These are phyloP conservation scores for Hyperoplus lanceolatus DNA, from an alignment of 2,797 vertebrate genomes.

Conservation along the genomic window DNA sequence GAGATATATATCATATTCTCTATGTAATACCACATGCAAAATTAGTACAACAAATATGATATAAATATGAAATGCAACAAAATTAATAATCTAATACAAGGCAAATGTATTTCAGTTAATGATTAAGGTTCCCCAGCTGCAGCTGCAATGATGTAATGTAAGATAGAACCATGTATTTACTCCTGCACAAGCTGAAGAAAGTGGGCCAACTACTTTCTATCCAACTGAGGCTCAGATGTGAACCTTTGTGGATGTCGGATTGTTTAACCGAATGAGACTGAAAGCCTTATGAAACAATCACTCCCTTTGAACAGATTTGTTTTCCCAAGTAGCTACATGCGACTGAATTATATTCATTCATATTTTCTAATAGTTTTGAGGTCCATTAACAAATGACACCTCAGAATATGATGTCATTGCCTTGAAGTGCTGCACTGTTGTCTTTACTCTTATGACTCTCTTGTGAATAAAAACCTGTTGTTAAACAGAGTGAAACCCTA, in stretches of 20 bases:
- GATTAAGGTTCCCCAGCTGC: slow-evolving; percentile 39
- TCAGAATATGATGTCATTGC: neutral
- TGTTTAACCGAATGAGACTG: neutral
- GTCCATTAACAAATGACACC: neutral
- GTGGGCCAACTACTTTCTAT: slow-evolving; percentile 39
- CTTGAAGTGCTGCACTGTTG: neutral
- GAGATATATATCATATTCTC: too few relatives aligned
- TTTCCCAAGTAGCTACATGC: neutral
- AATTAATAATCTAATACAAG: too few relatives aligned
- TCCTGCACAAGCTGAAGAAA: slow-evolving; percentile 33
- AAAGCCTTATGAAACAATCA: neutral
- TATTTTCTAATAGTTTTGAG: neutral
- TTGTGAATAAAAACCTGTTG: neutral
- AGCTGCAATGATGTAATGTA: slow-evolving; percentile 27
- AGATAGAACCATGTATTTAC: slow-evolving; percentile 31
- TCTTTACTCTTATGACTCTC: neutral
- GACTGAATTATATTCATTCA: neutral
- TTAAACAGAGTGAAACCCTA: neutral
- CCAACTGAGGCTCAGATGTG: neutral
- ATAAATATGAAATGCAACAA: too few relatives aligned
- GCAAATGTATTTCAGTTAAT: slow-evolving; percentile 9
- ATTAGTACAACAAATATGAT: too few relatives aligned
- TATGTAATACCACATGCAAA: too few relatives aligned
- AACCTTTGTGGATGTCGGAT: neutral
- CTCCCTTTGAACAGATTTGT: neutral